Percentiles rank a stretch among this genome's conserved stretches.
These are phyloP conservation scores for Eriocheir sinensis DNA, from an alignment of 1,140 invertebrate genomes.

Conservation along the genomic window DNA sequence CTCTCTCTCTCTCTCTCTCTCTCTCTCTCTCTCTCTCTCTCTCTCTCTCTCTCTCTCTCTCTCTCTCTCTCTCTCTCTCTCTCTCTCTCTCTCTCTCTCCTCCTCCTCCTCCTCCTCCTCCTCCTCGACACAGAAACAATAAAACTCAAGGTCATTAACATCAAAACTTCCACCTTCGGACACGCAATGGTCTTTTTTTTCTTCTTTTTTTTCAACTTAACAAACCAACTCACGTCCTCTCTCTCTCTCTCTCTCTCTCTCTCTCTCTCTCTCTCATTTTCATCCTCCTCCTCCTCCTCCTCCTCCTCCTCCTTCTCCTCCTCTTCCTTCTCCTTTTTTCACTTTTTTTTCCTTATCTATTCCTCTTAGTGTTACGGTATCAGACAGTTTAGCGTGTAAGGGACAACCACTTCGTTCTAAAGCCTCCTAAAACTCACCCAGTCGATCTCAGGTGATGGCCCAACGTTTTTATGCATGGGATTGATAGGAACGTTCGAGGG, in stretches of 20 bases:
- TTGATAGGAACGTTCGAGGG: too few relatives aligned
- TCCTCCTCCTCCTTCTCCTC: not conserved
- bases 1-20: constrained; percentile 22
- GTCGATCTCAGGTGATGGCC: too few relatives aligned
- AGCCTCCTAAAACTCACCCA: too few relatives aligned
- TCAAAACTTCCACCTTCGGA: too few relatives aligned
- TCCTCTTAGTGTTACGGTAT: not conserved
- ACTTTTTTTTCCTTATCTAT: not conserved
- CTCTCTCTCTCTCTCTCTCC: not conserved
- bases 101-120: not conserved
- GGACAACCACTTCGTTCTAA: too few relatives aligned
- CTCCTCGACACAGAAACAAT: not conserved
- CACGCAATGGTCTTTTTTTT: too few relatives aligned
- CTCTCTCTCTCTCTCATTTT: too few relatives aligned
- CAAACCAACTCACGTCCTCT: too few relatives aligned
- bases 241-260: too few relatives aligned
- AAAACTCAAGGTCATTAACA: not conserved
- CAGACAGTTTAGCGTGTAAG: too few relatives aligned
- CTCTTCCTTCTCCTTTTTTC: not conserved
- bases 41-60: constrained; percentile 13
- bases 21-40: constrained; percentile 8
- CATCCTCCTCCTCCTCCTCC: not conserved
- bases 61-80: not conserved
- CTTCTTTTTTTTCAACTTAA: too few relatives aligned
- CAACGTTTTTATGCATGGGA: too few relatives aligned